phyloP scores from a whole-genome alignment of 2,888 invertebrate species.

The Eupithecia exiguata region DNA sequence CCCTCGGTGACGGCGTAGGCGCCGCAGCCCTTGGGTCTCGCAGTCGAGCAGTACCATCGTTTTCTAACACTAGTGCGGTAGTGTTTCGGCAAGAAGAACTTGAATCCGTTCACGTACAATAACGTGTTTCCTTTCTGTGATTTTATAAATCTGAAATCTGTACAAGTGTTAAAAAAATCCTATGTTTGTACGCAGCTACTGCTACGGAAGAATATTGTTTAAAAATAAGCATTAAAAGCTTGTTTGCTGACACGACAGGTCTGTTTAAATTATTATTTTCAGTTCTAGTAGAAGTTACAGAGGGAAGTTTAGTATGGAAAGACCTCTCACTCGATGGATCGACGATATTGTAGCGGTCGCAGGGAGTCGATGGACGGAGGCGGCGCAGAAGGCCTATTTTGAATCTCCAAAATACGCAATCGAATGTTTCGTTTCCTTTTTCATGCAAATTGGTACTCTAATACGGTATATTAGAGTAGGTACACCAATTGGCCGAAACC shows the following conservation, averaged over 20 bases:
- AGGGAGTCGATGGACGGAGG: not conserved
- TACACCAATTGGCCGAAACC: too few species aligned
- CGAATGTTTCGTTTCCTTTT: too few species aligned
- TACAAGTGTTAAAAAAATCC: not conserved
- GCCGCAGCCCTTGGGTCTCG: slow-evolving; percentile 46
- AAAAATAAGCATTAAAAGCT: too few species aligned
- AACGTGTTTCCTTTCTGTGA: slow-evolving; percentile 46
- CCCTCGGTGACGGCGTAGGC: slow-evolving; percentile 41
- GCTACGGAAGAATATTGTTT: too few species aligned
- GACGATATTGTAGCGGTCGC: not conserved
- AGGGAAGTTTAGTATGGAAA: not conserved
- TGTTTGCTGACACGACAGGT: too few species aligned
- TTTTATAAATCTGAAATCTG: slow-evolving; percentile 31
- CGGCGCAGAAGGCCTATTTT: too few species aligned
- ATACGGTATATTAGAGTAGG: too few species aligned
- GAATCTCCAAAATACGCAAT: too few species aligned
- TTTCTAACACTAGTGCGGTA: slow-evolving; percentile 31
- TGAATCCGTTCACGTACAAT: slow-evolving; percentile 41
- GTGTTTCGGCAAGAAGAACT: slow-evolving; percentile 42
- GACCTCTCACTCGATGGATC: not conserved
- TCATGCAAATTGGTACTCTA: too few species aligned
- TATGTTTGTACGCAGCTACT: not conserved
- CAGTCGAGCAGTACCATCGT: slow-evolving; percentile 51
- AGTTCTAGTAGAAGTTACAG: too few species aligned
- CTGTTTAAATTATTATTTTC: too few species aligned